phyloP scores from a whole-genome alignment of 2,113 vertebrate species.

The Proteles cristata region DNA sequence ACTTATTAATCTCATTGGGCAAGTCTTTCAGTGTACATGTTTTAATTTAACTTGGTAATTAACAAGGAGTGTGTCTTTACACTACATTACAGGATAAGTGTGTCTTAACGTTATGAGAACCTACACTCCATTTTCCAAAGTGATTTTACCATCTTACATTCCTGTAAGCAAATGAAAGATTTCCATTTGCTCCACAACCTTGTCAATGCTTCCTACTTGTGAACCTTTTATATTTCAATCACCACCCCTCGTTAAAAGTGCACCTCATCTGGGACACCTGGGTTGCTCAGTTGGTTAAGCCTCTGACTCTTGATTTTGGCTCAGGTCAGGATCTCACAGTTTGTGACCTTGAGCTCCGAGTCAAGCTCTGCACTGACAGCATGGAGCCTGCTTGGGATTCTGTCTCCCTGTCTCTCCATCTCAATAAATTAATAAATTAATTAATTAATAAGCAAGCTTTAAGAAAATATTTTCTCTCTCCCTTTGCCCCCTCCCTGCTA shows the following conservation, averaged over 20 bases:
- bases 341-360: too few relatives aligned
- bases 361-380: too few relatives aligned
- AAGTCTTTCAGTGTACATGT: neutral
- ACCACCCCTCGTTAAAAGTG: neutral
- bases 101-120: neutral
- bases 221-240: neutral
- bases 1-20: neutral
- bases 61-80: neutral
- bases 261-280: neutral
- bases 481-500: too few relatives aligned
- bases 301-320: too few relatives aligned
- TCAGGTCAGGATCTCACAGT: too few relatives aligned
- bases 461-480: too few relatives aligned
- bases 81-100: neutral
- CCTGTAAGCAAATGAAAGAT: neutral
- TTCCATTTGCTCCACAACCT: neutral
- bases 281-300: too few relatives aligned
- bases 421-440: too few relatives aligned
- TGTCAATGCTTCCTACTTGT: neutral
- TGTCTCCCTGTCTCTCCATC: too few relatives aligned
- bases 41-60: neutral
- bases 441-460: too few relatives aligned
- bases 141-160: neutral
- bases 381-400: too few relatives aligned
- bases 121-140: neutral